Evolutionary conservation across 2,888 invertebrate genomes (phyloP), one percentile per base, ranked within the genome.

Genomic region (Polylopha cassiicola): DNA sequence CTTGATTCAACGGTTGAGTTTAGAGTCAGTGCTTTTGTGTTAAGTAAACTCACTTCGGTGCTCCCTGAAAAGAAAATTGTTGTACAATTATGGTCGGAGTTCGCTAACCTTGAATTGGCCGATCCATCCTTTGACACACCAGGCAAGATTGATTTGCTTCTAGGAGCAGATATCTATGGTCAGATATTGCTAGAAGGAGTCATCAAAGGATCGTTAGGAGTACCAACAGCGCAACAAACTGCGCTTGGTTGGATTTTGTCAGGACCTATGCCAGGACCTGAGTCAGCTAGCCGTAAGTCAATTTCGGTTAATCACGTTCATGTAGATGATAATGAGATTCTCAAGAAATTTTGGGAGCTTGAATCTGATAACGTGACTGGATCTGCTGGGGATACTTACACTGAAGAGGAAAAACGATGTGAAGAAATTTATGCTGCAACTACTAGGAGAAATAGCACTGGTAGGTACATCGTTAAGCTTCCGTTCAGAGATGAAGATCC

Each of bases 201-300:
- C 11, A 13, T 28, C 1, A 51, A 33, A 16, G 22, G 23, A 5
- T 32, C 43, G n/a, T n/a, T 7, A 2, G 46, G 45, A 2, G 29
- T 26, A 9, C 36, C 41, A 2, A 31, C 44, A 2, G 50, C 51
- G 2, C 50, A 55, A 37, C 36, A 31, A 9, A 48, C 54, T 0
- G 3, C 16, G 1, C 31, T 55, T 6, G 53, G 52, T 2, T 55
- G 51, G 53, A 45, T 55, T n/a, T 11, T 51, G 6, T 53, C 50
- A 2, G 49, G 44, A 7, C 5, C 8, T 16, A 11, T 27, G n/a
- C n/a, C n/a, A n/a, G n/a, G n/a, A n/a, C n/a, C n/a, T n/a, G n/a
- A n/a, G n/a, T n/a, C n/a, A n/a, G n/a, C n/a, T n/a, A n/a, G n/a
- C n/a, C n/a, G n/a, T n/a, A n/a, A n/a, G n/a, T n/a, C n/a, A n/a